Base-by-base conservation (phyloP, 2,797 vertebrate species). In the Holocentrus rufus region DNA sequence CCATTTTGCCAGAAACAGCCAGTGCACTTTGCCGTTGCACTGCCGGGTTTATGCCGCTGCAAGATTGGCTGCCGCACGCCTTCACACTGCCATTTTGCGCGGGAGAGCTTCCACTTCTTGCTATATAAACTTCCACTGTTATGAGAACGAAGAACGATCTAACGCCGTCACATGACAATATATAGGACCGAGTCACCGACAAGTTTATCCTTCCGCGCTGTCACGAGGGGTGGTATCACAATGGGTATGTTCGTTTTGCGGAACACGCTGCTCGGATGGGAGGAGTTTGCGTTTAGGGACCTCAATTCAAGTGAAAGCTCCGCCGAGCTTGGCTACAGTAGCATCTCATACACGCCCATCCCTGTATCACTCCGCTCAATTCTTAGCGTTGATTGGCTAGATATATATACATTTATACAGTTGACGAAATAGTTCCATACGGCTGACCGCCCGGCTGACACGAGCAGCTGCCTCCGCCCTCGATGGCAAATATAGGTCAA, bases 1-100 rank as follows among this genome's bases (percentile, higher is more conserved):
- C 93, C 94, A 95, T 95, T 90, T 93, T 94, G 92, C 93, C 88
- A 84, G 83, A 92, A 91, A 93, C 70, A 88, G 88, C 92, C 93
- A 88, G 85, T 89, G 94, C 94, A 88, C 70, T 89, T 82, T 30
- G 91, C 92, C 92, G 78, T 67, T 92, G 94, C 93, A 93, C 93
- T 94, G 94, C 92, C 91, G 65, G 78, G 74, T 89, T 87, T 46
- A 88, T 91, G 93, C 94, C 93, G 90, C 88, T 92, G 93, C 93
- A 87, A 77, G 27, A 20, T 30, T 64, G 39, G 91, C 93, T 83
- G 90, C 89, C 76, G 89, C 92, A 67, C 79, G 87, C 92, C 90
- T 76, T 90, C 77, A 95, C 0, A 90, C 65, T 71, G 92, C 93
- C 94, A 95, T 95, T 76, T 85, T 87, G 67, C 54, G 82, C 67